Conservation (phyloP, 2,888 invertebrate genomes). For the Caenorhabditis panamensis region DNA sequence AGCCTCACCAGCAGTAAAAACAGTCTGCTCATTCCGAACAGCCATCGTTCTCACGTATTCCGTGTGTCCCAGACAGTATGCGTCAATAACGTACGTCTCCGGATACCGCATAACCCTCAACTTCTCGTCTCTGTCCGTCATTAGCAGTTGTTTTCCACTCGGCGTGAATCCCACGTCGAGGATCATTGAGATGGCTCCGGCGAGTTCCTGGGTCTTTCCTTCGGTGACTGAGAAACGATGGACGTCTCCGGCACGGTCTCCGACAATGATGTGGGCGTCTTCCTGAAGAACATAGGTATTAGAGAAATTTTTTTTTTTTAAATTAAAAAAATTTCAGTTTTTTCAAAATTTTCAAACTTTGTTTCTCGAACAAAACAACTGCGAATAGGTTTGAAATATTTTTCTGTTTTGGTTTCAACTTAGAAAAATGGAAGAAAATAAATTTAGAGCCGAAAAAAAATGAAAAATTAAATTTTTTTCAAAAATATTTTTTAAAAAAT, state of each 20-base stretch:
- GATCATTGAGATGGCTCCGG: slow-evolving; percentile 73
- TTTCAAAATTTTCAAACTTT: slow-evolving; percentile 1
- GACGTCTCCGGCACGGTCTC: slow-evolving; percentile 70
- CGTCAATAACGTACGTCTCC: slow-evolving; percentile 67
- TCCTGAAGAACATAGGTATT: slow-evolving; percentile 25
- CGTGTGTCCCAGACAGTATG: slow-evolving; percentile 70
- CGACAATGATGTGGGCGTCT: slow-evolving; percentile 55
- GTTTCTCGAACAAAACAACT: no score
- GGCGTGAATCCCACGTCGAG: slow-evolving; percentile 68
- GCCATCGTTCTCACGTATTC: slow-evolving; percentile 63
- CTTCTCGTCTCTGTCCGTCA: slow-evolving; percentile 76
- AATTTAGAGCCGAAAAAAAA: no score
- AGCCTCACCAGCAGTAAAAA: slow-evolving; percentile 60
- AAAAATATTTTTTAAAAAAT: not conserved
- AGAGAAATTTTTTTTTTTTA: no score
- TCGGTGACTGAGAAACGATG: slow-evolving; percentile 51
- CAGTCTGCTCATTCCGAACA: slow-evolving; percentile 19
- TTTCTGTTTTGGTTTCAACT: no score
- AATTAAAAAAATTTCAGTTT: no score
- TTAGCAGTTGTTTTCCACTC: slow-evolving; percentile 62
- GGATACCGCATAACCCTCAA: slow-evolving; percentile 73
- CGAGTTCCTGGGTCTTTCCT: slow-evolving; percentile 45
- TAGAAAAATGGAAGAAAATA: no score
- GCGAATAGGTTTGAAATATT: no score
- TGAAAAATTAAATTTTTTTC: no score